Evolutionary conservation across 2,888 invertebrate genomes (phyloP).

Genomic region (Chymomyza caudatula): DNA sequence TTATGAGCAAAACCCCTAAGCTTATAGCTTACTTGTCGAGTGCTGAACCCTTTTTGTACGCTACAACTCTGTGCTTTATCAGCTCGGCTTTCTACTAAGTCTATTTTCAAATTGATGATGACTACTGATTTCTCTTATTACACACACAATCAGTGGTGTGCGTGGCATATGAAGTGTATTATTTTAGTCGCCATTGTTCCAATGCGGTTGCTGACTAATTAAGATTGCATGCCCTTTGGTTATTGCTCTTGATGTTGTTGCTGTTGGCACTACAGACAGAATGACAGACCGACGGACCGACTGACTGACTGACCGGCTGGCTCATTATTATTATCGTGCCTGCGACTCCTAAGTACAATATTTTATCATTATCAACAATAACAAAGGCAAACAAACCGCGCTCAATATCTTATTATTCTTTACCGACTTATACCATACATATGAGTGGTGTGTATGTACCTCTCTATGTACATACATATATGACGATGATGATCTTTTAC

Average conservation of each 20-base stretch:
- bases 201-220: slow-evolving; percentile 44
- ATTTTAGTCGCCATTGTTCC: slow-evolving; percentile 35
- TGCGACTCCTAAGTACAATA: slow-evolving; percentile 4
- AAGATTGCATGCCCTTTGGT: slow-evolving; percentile 27
- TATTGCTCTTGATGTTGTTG: slow-evolving; percentile 13
- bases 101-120: slow-evolving; percentile 1
- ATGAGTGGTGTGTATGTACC: too few relatives aligned
- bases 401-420: neutral
- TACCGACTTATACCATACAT: neutral
- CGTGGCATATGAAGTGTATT: slow-evolving; percentile 14
- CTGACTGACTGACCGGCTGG: neutral
- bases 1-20: too few relatives aligned
- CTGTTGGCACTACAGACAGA: neutral
- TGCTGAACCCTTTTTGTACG: too few relatives aligned
- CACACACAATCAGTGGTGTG: neutral
- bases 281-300: neutral
- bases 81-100: neutral
- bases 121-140: slow-evolving; percentile 19
- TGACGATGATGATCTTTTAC: neutral
- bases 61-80: neutral
- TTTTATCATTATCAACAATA: slow-evolving; percentile 3
- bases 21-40: too few relatives aligned
- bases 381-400: neutral
- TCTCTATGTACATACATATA: too few relatives aligned
- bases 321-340: slow-evolving; percentile 4